These are phyloP conservation scores for Marmota monax DNA, from an alignment of 2,113 vertebrate genomes.

Conservation along the genomic window DNA sequence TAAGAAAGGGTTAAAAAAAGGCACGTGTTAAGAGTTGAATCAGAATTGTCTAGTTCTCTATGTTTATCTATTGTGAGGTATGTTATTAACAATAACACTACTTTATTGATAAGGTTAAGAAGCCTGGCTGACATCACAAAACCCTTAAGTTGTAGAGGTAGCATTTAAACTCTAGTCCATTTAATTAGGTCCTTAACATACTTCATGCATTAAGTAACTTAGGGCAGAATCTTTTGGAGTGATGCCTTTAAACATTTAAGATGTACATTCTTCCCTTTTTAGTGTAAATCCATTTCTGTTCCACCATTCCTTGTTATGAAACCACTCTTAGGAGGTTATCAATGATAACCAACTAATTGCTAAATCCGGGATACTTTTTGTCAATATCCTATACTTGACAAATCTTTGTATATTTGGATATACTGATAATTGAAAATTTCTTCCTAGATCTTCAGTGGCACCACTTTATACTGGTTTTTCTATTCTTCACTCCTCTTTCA, in stretches of 20 bases:
- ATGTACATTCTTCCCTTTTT: background rate
- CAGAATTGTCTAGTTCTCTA: background rate
- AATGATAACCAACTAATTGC: background rate
- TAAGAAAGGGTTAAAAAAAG: background rate
- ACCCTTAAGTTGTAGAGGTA: background rate
- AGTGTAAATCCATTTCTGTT: slow-evolving; percentile 7
- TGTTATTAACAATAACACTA: background rate
- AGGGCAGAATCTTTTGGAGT: background rate
- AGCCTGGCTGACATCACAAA: background rate
- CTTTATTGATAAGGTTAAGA: background rate
- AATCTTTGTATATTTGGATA: background rate
- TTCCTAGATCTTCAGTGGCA: background rate
- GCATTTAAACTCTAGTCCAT: background rate
- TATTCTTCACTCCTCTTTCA: background rate
- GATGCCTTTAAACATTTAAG: background rate
- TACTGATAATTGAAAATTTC: background rate
- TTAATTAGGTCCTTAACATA: slow-evolving; percentile 9
- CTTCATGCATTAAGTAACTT: background rate
- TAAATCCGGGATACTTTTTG: background rate
- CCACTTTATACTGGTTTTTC: background rate
- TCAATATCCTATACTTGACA: background rate
- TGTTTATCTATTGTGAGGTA: background rate
- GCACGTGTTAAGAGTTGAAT: background rate
- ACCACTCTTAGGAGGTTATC: background rate
- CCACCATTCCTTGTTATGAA: background rate